phyloP scores from a whole-genome alignment of 2,113 vertebrate genomes.

The Leptosomus discolor region DNA sequence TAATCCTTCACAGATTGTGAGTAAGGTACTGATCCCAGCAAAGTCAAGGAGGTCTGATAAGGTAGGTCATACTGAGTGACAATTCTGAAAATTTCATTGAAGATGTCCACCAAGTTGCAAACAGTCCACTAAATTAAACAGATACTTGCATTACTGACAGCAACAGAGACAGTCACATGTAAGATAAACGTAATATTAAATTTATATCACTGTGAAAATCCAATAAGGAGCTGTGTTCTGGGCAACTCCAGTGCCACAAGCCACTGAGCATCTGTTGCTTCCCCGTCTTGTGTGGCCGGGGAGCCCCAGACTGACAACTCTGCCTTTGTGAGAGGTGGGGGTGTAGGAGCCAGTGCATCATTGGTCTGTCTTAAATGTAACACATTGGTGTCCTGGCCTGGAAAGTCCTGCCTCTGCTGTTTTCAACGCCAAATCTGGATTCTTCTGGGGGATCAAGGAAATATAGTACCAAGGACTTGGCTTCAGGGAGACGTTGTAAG shows the following conservation, averaged over 20 bases:
- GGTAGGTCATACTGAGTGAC: neutral
- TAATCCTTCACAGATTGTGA: neutral
- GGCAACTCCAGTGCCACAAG: rapidly evolving
- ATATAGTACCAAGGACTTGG: neutral
- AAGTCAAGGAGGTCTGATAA: neutral
- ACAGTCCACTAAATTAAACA: neutral
- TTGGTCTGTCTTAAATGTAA: neutral
- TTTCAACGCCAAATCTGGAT: neutral
- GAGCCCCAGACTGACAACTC: neutral
- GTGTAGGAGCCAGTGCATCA: neutral
- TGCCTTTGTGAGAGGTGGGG: neutral
- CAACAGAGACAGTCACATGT: neutral
- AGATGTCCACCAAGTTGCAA: neutral
- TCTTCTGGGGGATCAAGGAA: neutral
- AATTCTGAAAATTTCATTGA: neutral
- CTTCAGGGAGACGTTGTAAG: neutral
- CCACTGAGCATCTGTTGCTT: neutral
- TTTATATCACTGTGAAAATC: neutral
- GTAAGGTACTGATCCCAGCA: neutral
- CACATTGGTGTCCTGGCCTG: rapidly evolving
- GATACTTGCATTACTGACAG: neutral
- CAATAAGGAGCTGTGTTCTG: neutral
- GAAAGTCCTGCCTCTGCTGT: neutral
- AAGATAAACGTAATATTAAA: neutral
- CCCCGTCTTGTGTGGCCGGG: rapidly evolving